phyloP scores from a whole-genome alignment of 2,888 invertebrate species.

The Amaurobius ferox region DNA sequence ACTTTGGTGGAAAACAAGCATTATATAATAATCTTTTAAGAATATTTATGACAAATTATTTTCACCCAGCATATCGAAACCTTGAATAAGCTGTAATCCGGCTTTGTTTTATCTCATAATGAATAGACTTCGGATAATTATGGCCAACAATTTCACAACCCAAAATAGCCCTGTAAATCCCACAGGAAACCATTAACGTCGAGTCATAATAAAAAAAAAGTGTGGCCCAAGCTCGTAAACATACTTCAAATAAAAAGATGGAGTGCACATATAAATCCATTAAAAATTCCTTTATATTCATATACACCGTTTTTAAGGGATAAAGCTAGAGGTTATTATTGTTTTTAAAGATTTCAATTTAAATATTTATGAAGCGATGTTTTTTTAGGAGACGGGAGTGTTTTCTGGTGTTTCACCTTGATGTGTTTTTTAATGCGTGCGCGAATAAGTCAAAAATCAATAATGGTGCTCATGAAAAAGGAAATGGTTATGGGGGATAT shows the following conservation, averaged over 20 bases:
- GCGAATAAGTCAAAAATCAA: neutral
- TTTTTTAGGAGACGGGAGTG: neutral
- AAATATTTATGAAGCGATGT: neutral
- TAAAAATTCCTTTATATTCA: neutral
- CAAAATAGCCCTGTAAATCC: neutral
- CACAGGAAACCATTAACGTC: neutral
- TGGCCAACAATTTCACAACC: neutral
- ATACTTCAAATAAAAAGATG: neutral
- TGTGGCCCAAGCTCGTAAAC: neutral
- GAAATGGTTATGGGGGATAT: too few species aligned
- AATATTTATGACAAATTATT: neutral
- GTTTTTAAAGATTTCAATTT: slow-evolving; percentile 14
- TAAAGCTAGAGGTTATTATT: neutral
- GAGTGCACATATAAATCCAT: neutral
- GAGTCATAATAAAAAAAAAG: neutral
- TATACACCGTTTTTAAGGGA: neutral
- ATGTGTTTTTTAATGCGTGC: neutral
- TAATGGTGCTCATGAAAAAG: neutral
- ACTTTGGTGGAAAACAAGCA: neutral
- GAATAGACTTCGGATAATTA: neutral
- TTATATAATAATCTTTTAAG: neutral
- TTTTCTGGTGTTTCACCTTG: neutral
- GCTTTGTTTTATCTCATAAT: neutral
- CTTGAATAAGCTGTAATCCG: neutral
- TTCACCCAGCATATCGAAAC: neutral